Base-by-base conservation (phyloP, 2,113 vertebrate species). In the Aythya baeri region DNA sequence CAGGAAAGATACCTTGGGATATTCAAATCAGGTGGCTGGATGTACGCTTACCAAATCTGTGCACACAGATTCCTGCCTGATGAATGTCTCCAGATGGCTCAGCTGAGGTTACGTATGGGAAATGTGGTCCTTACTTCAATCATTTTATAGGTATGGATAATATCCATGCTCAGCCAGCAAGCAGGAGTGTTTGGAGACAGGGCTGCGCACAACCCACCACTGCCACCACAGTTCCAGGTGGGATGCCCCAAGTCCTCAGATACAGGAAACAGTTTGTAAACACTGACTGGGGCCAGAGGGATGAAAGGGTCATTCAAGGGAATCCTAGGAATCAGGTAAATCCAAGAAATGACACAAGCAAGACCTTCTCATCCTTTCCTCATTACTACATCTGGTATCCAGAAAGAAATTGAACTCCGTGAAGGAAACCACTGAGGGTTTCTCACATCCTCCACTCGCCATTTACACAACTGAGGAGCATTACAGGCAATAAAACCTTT, bases 281-380 rank as follows among this genome's bases (percentile, higher is more conserved):
- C 38, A 26, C 43, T 75, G 67, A 57, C 17, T 73, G 62, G 36
- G 17, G 55, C n/a, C 49, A 58, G 16, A 52, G 34, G 44, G 66
- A 87, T 27, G 31, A 41, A 94, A 76, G 17, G 21, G 18, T 43
- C 50, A 77, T 68, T 62, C 83, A 16, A 68, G 26, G 65, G 76
- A 84, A 91, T 44, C 15, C 11, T 34, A 38, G 73, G 34, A 91
- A 1, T 44, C 38, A 54, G 22, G 29, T 49, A 55, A 84, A 89
- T 26, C 9, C 5, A 57, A 78, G 25, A 72, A 84, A 68, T 49
- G 0, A 81, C 70, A 76, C 70, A 78, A 34, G 29, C 6, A 75
- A 92, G 74, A 36, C 34, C 11, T 82, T 94, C 67, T 36, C 20
- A 46, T 83, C 27, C 8, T 74, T 91, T 90, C 80, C 46, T 91